Conservation (phyloP, 2,797 vertebrate species). For the Oceanodroma leucorhoa region DNA sequence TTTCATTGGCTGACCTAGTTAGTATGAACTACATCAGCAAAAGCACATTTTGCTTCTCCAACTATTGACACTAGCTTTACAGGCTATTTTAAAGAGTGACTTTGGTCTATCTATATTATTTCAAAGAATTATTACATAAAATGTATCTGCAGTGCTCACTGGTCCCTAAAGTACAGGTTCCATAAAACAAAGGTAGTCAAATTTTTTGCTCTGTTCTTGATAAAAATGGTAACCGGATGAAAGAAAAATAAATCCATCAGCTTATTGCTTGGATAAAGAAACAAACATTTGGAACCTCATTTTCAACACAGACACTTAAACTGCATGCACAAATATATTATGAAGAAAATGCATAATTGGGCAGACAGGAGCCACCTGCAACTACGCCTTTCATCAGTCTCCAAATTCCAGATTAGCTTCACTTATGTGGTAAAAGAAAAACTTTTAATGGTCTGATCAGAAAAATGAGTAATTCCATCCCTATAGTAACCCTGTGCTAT, state of each 20-base stretch:
- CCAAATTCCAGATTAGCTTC: neutral
- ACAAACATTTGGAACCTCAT: neutral
- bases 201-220: neutral
- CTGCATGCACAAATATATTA: neutral
- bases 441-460: neutral
- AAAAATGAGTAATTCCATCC: neutral
- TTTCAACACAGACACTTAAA: neutral
- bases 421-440: neutral
- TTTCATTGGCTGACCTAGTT: conserved; percentile 7
- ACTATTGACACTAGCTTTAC: neutral
- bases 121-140: neutral
- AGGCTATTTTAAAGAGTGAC: neutral
- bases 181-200: neutral
- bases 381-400: neutral
- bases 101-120: neutral
- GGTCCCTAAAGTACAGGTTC: neutral
- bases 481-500: neutral
- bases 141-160: neutral
- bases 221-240: neutral
- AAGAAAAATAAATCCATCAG: neutral
- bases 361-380: neutral
- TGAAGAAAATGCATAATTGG: neutral
- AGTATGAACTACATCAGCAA: neutral
- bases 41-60: neutral
- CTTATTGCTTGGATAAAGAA: neutral